Base-by-base conservation (phyloP, 2,888 invertebrate species). In the Dicyrtomina minuta region DNA sequence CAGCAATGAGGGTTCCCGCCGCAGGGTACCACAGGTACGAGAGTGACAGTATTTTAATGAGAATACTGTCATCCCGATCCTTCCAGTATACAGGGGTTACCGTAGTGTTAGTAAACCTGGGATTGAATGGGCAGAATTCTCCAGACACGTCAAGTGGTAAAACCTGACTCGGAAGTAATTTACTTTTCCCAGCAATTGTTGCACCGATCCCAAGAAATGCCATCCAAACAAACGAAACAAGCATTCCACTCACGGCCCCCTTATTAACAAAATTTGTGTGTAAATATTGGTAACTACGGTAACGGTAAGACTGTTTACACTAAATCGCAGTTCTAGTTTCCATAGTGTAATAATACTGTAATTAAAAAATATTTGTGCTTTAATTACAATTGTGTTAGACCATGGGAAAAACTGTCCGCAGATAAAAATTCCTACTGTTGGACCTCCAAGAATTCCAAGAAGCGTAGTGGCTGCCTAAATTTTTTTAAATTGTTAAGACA, bases 361-460 rank as follows among this genome's bases (percentile, higher is more conserved):
- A 3, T 13, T 53, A 6, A 24, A 8, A 22, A 4, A n/a, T 2
- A 55, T 5, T 53, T 22, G 8, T 22, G 8, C 20, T 20, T 56
- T 24, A 51, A 80, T 79, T 83, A 90, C 90, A 84, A 89, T 90
- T 20, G 89, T 85, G 80, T 94, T 95, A 2, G 92, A 89, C 87
- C 89, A 90, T 0, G 94, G 94, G 77, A 93, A 89, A 76, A 91
- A 89, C 88, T 95, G 93, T 67, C 95, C 39, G 94, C 84, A 39
- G 2, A 91, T 87, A 81, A 95, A 96, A 2, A 93, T 84, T 0
- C 94, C 95, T 41, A 95, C 83, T 0, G 92, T 89, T 0, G 95
- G 90, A 1, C 95, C 95, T 2, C 93, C 93, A 22, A 92, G 89
- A 85, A 95, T 90, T 1, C 94, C 94, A 80, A 94, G 93, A 79